Evolutionary conservation across 2,888 invertebrate genomes (phyloP).

Genomic region (Pollenia angustigena): DNA sequence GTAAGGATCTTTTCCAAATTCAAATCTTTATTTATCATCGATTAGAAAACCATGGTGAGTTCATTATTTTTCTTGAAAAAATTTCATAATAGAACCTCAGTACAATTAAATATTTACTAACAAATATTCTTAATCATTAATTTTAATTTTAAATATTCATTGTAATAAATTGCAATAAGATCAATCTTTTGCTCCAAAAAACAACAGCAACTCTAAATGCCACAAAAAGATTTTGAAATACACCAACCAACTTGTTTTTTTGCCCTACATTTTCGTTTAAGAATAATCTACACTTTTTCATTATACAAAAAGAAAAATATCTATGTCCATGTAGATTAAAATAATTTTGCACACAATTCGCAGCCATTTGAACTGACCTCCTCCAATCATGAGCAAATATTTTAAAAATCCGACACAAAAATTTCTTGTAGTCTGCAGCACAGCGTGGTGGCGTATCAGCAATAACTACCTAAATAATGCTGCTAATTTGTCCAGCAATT

Average conservation of each 20-base stretch:
- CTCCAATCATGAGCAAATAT: conserved; percentile 6
- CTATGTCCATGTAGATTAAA: conserved; percentile 18
- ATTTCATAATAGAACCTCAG: neutral
- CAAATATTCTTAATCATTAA: conserved; percentile 46
- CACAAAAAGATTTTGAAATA: conserved; percentile 46
- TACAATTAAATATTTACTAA: conserved; percentile 36
- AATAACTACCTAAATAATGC: conserved; percentile 23
- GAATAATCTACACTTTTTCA: conserved; percentile 24
- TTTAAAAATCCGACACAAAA: neutral
- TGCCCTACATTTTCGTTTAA: neutral
- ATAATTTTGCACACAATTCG: conserved; percentile 14
- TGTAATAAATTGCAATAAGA: conserved; percentile 56
- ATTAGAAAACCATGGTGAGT: conserved; percentile 13
- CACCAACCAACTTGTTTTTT: neutral
- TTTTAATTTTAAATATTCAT: conserved; percentile 29
- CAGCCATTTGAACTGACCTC: conserved; percentile 22
- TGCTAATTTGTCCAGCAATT: conserved; percentile 63
- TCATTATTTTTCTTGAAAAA: conserved; percentile 36
- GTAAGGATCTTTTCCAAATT: neutral
- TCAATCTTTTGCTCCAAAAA: conserved; percentile 37
- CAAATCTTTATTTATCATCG: conserved; percentile 11
- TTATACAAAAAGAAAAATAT: conserved; percentile 4
- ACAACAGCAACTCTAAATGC: neutral
- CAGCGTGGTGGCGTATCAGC: conserved; percentile 46
- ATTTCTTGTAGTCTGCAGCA: neutral